Base-by-base conservation (phyloP, 2,797 vertebrate genomes). In the Cirrhinus molitorella region DNA sequence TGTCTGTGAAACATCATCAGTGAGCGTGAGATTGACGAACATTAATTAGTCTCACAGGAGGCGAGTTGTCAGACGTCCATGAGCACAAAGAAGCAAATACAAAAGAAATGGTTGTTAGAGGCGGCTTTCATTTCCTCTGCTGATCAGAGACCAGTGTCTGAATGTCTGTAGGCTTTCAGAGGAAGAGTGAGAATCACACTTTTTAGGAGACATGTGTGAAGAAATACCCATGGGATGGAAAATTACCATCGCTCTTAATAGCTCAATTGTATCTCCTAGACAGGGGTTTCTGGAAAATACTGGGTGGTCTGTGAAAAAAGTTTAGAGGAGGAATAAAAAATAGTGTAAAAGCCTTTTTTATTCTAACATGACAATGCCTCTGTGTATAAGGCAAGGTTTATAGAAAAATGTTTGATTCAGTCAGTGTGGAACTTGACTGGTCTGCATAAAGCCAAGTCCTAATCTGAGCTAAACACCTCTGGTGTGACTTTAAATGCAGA, bases 1-100 rank as follows among this genome's bases (percentile, higher is more conserved):
- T 55, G 55, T 70, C 81, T 82, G 68, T 12, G 37, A 80, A 59
- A 75, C 23, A 55, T 85, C 84, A 86, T 85, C 85, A 79, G 61
- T 9, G 28, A 72, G 66, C 45, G 40, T 70, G 83, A 83, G 73
- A 79, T 80, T 61, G 82, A 68, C 47, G 67, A 79, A 78, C 85
- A 55, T 76, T 88, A 91, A 90, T 90, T 88, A 86, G 87, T 88
- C 85, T 87, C 83, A 37, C 49, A 80, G 87, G 86, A 86, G 79
- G 87, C 68, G 71, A 83, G 63, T 79, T 90, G 89, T 89, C 81
- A 84, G 81, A 85, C 71, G 66, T 84, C 88, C 61, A 57, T 51
- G 70, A 81, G 70, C 82, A 89, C 83, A 86, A 89, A 88, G 86
- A 79, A 76, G 19, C 61, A 70, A 86, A 87, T 81, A 82, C 57